Base-by-base conservation (phyloP, 1,140 invertebrate genomes). In the Lordiphosa stackelbergi region DNA sequence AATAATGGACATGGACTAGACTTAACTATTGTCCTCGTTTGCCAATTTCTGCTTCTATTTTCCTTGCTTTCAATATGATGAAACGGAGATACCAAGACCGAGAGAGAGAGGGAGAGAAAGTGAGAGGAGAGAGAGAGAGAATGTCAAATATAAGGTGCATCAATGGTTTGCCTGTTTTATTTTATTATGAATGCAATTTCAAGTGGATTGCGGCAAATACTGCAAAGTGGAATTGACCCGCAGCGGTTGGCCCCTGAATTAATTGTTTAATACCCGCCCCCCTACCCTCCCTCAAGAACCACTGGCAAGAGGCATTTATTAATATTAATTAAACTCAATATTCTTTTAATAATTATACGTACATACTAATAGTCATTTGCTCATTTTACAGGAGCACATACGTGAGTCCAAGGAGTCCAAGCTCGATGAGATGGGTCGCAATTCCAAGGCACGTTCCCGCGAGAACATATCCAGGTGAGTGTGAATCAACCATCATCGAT, bases 381-480 rank as follows among this genome's bases (percentile, higher is more conserved):
- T 53, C 43, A 52, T 57, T 43, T 73, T 81, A 5, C 88, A 95
- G 94, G 94, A 95, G 72, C 93, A 95, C 85, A 92, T 95, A 65
- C 90, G 93, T 2, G 92, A 94, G 71, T 95, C 94, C 2, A 92
- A 93, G 54, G 93, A 95, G 75, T 92, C 92, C 72, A 90, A 93
- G 35, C 87, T 95, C 56, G 92, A 94, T 81, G 91, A 92, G 62
- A 87, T 94, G 16, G 93, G 92, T 1, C 90, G 90, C 66, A 88
- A 73, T 49, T 88, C 86, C 28, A 87, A 86, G 60, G 84, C 68
- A 12, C 83, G 86, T 34, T 88, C 86, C 11, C 56, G 87, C 34
- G 86, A 88, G 52, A 88, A 87, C 60, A 70, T 88, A 66, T 84
- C 85, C 66, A 86, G 85, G 86, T 88, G 48, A 72, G 85, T 69